These are phyloP conservation scores for Indri indri DNA, from an alignment of 2,113 vertebrate genomes.

Conservation along the genomic window DNA sequence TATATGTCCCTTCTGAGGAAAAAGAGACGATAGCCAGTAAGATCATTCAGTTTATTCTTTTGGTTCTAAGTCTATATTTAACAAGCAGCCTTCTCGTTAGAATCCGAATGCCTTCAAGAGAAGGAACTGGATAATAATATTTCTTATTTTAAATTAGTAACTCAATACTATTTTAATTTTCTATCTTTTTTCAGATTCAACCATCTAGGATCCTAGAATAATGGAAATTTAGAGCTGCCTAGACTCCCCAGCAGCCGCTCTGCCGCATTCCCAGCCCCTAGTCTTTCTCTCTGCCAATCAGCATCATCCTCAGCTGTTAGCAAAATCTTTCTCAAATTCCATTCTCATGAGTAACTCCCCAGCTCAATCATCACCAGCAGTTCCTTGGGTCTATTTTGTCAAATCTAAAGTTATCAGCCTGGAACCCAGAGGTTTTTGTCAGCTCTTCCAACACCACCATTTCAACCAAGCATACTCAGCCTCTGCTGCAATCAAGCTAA, in stretches of 20 bases:
- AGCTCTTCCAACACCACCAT: neutral
- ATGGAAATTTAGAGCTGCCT: neutral
- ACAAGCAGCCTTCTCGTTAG: slow-evolving; percentile 29
- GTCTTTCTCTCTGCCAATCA: neutral
- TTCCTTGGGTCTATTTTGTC: slow-evolving; percentile 51
- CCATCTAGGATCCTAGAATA: neutral
- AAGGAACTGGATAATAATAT: neutral
- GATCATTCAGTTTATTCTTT: slow-evolving; percentile 9
- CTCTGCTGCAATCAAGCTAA: neutral
- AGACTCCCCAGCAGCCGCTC: neutral
- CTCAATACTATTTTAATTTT: neutral
- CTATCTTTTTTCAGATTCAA: neutral
- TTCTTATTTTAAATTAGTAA: slow-evolving; percentile 36
- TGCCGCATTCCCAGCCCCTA: neutral
- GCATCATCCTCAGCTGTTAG: slow-evolving; percentile 67
- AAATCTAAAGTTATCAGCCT: slow-evolving; percentile 48
- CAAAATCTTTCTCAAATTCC: slow-evolving; percentile 50
- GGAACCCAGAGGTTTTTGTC: slow-evolving; percentile 29
- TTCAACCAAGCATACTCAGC: neutral
- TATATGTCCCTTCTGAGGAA: neutral
- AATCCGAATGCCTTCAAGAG: neutral
- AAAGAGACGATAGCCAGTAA: neutral
- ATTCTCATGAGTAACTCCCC: slow-evolving; percentile 49
- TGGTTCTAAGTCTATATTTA: neutral
- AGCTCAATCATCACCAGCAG: neutral